Evolutionary conservation across 1,140 invertebrate genomes (phyloP).

Genomic region (Neodiprion virginianus): DNA sequence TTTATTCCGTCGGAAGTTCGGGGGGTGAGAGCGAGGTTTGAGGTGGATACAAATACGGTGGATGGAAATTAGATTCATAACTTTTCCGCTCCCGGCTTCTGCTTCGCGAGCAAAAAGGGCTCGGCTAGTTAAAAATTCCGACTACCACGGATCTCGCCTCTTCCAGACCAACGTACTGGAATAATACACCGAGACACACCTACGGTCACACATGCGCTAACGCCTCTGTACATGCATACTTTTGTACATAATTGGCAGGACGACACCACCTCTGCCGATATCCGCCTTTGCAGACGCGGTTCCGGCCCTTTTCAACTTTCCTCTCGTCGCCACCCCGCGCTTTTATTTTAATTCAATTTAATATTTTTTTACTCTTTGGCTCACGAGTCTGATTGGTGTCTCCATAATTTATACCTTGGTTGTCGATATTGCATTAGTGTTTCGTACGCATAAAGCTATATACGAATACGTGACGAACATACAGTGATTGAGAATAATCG

Average conservation of each 20-base stretch:
- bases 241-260: not conserved
- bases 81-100: slow-evolving; percentile 1
- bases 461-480: too few species aligned
- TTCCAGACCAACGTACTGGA: slow-evolving; percentile 1
- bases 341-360: too few species aligned
- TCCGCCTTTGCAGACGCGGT: too few species aligned
- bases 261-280: not conserved
- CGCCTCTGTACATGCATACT: not conserved
- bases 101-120: not conserved
- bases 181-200: too few species aligned
- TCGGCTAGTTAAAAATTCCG: slow-evolving; percentile 1
- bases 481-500: too few species aligned
- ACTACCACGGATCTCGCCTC: slow-evolving; percentile 3
- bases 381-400: too few species aligned
- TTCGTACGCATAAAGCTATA: too few species aligned
- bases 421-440: too few species aligned
- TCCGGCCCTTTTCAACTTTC: not conserved
- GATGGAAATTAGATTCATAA: not conserved
- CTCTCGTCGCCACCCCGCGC: not conserved
- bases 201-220: too few species aligned
- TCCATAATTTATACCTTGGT: too few species aligned
- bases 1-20: slow-evolving; percentile 25
- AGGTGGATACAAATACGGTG: slow-evolving; percentile 6
- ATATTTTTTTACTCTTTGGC: too few species aligned
- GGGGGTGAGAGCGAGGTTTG: slow-evolving; percentile 9